Base-by-base conservation (phyloP, 2,113 vertebrate species). In the Otus sunia region DNA sequence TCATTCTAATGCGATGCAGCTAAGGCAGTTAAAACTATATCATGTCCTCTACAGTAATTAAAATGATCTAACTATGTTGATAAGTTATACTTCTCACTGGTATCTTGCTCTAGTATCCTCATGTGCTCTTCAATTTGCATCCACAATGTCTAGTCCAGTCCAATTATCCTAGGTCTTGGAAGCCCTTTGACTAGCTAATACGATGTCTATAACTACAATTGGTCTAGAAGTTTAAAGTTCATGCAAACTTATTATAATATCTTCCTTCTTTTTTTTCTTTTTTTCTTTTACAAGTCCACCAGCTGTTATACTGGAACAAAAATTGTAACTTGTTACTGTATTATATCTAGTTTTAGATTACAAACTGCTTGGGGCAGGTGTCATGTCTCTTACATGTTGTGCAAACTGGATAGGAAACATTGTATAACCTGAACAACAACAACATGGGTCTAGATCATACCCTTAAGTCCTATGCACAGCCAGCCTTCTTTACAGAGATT, bases 311-410 rank as follows among this genome's bases (percentile, higher is more conserved):
- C 29, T 18, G 11, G 22, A 86, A 71, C n/a, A 91, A 77, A 91
- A 81, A 49, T 77, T 47, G 67, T 93, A 55, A 84, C 36, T 59
- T 92, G n/a, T 91, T 86, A 81, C 6, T 81, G 43, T 71, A 90
- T 60, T 39, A 63, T 81, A 81, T 32, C 47, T 90, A 95, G 95
- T 88, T 94, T 84, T 74, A 91, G 82, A 88, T 43, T 86, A 32
- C 11, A 86, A 56, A 92, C 37, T 93, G 90, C 95, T 94, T 78
- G 73, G 64, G 86, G 92, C 68, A 89, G 55, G 68, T 86, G 73
- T 92, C 83, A 39, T 41, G 64, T 84, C 60, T 94, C 37, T 80
- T 36, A 68, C 6, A 4, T 11, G 11, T 77, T 20, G 26, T 68
- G 30, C 60, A 87, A 72, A 91, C 67, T 49, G 27, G 11, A 49